Base-by-base conservation (phyloP, 2,888 invertebrate genomes). In the Tridacna crocea region DNA sequence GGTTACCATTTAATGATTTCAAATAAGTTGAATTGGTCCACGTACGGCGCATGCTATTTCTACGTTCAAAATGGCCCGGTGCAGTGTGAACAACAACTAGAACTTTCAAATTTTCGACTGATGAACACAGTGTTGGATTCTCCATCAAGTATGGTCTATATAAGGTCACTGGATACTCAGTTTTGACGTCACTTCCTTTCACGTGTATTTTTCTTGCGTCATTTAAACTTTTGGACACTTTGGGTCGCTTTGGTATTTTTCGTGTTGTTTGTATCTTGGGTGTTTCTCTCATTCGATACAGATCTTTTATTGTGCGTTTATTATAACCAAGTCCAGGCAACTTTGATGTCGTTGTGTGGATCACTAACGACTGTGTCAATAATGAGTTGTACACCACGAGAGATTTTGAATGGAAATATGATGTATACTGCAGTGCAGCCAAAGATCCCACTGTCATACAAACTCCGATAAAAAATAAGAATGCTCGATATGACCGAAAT, bases 11-110 rank as follows among this genome's bases (percentile, higher is more conserved):
- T 3, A 87, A 55, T 13, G 80, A 72, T 47, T 74, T 77, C 72
- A 89, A 89, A 46, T 87, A 80, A 4, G 82, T 66, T 0, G 78
- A 61, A 63, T 87, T 86, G n/a, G 86, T 88, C 90, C 90, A 91
- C 13, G 91, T 90, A 12, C 55, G 27, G 2, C 91, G 72, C 12
- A 91, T 79, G 4, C 82, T 65, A 11, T 79, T 46, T 22, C 91
- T 66, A 51, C 84, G 63, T 3, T 74, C 84, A 36, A 79, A 78
- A 66, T 91, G 88, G 11, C 13, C 48, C 8, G 90, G 88, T 8
- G 89, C 87, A 10, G 88, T 80, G 78, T 90, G 88, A 6, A 91
- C 87, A 27, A 83, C 74, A 2, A 82, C 79, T 26, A 86, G 72
- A 0, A 75, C 83, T 15, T 78, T 75, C 15, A 86, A 22, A 61